Percentiles rank a stretch among this genome's conserved stretches.
These are phyloP conservation scores for Aix galericulata DNA, from an alignment of 2,113 vertebrate genomes.

Conservation along the genomic window DNA sequence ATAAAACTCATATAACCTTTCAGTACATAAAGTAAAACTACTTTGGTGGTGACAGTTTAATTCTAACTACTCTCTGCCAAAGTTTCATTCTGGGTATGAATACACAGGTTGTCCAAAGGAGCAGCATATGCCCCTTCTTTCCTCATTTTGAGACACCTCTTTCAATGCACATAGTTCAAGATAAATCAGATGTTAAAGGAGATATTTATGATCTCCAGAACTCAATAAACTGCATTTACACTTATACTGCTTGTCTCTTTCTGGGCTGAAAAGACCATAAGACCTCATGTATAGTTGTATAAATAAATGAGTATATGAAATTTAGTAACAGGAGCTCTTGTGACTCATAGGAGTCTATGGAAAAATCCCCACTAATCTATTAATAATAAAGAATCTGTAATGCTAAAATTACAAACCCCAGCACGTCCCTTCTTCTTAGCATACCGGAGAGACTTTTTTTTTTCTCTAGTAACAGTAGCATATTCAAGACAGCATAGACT, in stretches of 20 bases:
- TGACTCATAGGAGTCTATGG: constrained; percentile 66
- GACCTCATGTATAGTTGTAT: constrained; percentile 31
- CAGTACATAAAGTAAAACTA: constrained; percentile 25
- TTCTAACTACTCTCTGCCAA: constrained; percentile 34
- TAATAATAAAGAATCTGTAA: constrained; percentile 71
- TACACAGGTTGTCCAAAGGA: constrained; percentile 28
- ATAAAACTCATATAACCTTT: constrained; percentile 10
- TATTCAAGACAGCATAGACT: constrained; percentile 35
- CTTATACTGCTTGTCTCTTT: constrained; percentile 11
- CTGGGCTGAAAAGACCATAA: not conserved
- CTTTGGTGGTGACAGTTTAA: constrained; percentile 39
- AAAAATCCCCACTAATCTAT: constrained; percentile 63
- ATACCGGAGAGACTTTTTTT: constrained; percentile 23
- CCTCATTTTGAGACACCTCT: not conserved
- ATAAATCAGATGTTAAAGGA: not conserved
- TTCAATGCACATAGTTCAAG: not conserved
- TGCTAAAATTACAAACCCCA: constrained; percentile 65
- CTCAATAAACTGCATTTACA: constrained; percentile 43
- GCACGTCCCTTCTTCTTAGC: constrained; percentile 49
- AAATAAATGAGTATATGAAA: constrained; percentile 48
- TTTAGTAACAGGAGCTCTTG: constrained; percentile 59
- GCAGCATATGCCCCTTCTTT: not conserved
- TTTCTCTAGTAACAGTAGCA: constrained; percentile 57
- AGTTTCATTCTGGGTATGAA: constrained; percentile 29
- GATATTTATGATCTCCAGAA: not conserved